Percentiles rank a stretch among this genome's conserved stretches.
These are phyloP conservation scores for Phaenicophaeus curvirostris DNA, from an alignment of 2,797 vertebrate species.

Conservation along the genomic window DNA sequence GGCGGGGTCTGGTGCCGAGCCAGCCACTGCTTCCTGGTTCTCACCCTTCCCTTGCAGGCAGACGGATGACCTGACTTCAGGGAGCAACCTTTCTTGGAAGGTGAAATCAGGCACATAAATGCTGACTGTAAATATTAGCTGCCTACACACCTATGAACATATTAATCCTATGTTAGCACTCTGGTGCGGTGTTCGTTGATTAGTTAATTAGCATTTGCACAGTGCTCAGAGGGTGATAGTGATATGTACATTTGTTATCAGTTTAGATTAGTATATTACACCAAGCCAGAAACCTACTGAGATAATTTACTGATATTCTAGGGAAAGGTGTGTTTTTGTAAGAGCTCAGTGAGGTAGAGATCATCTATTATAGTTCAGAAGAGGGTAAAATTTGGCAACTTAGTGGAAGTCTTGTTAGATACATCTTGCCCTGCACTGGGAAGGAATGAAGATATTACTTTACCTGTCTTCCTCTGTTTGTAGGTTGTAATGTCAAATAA, in stretches of 20 bases:
- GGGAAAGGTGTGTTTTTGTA: background rate
- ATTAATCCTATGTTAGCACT: background rate
- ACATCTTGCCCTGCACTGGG: background rate
- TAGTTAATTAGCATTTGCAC: background rate
- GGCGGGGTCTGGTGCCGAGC: background rate
- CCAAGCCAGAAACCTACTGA: background rate
- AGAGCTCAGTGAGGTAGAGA: background rate
- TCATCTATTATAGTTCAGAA: background rate
- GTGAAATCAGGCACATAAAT: background rate
- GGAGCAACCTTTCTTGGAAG: constrained; percentile 7
- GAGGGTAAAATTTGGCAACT: background rate
- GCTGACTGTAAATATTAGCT: background rate
- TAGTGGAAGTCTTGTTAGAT: background rate
- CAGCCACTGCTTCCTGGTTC: constrained; percentile 51
- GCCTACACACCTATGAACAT: background rate
- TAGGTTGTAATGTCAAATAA: background rate
- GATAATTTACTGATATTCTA: background rate
- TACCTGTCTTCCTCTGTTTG: background rate
- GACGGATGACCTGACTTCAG: constrained; percentile 7
- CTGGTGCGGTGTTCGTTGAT: background rate
- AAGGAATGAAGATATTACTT: background rate
- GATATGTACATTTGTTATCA: background rate
- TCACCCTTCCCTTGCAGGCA: constrained; percentile 42
- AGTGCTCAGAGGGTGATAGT: background rate
- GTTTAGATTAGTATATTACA: background rate